Base-by-base conservation (phyloP, 2,888 invertebrate species). In the Heteromurus nitidus region DNA sequence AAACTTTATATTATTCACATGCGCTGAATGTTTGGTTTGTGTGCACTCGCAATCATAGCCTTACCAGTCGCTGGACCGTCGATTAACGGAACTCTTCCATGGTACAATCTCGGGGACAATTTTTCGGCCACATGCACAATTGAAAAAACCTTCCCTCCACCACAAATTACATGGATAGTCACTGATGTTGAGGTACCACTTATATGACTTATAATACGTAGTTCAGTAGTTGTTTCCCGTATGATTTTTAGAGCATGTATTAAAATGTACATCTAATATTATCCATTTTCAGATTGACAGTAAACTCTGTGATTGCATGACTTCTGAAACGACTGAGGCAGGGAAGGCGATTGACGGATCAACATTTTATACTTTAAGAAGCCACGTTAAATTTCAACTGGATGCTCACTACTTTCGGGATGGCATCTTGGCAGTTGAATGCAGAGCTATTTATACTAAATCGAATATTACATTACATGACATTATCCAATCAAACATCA, bases 41-140 rank as follows among this genome's bases (percentile, higher is more conserved):
- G 36, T 36, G 13, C 7, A 36, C 36, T 13, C 36, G 5, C 36
- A 5, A 5, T 36, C 36, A 26, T 28, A 87, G 87, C 86, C 16
- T 72, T 86, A 30, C 87, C 87, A 3, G 80, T 81, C 28, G 72
- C 58, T 47, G 87, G 86, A 20, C 87, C 87, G 9, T 68, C 69
- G 11, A 65, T 87, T 1, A 72, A 75, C 9, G 85, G 86, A 30
- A 44, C 82, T n/a, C 79, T 79, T 55, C 87, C 87, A 1, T 87
- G 87, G 87, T 86, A 86, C 81, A 87, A 86, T 44, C 70, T 87
- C 30, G 87, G 87, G 18, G 87, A 87, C 42, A 86, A 85, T 73
- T 85, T 87, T 50, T 81, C 84, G 5, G 85, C 85, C 3, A 82
- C 80, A 44, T 87, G 87, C 24, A 20, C 70, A 16, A 81, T 85